Percentiles rank a stretch among this genome's conserved stretches.
Conservation (phyloP, 30 jellyfish, hydroid and myxozoan genomes). For the Turritopsis rubra region DNA sequence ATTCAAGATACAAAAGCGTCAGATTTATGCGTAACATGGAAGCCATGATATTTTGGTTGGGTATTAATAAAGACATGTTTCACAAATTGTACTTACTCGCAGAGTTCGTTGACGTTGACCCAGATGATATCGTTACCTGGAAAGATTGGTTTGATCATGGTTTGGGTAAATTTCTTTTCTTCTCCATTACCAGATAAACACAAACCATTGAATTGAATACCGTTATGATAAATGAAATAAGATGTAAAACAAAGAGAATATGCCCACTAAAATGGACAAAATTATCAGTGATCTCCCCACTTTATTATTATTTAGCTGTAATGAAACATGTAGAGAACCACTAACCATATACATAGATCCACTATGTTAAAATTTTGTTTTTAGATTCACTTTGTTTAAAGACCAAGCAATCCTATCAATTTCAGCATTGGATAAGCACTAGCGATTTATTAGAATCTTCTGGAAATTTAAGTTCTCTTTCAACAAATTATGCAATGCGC, state of each 20-base stretch:
- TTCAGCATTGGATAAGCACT: background rate
- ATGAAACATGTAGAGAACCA: too few relatives aligned
- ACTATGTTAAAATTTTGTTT: too few relatives aligned
- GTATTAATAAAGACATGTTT: slow-evolving; percentile 56
- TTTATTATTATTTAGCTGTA: too few relatives aligned
- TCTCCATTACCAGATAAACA: too few relatives aligned
- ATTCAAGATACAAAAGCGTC: slow-evolving; percentile 38
- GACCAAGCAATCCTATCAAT: slow-evolving; percentile 44
- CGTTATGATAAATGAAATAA: too few relatives aligned
- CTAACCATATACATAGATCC: too few relatives aligned
- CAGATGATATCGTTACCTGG: slow-evolving; percentile 49
- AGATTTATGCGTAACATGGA: slow-evolving; percentile 50
- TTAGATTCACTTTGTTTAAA: slow-evolving; percentile 69
- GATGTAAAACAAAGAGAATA: too few relatives aligned
- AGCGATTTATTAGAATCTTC: slow-evolving; percentile 13
- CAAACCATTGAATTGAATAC: too few relatives aligned
- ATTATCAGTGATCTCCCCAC: too few relatives aligned
- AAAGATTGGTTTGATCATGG: slow-evolving; percentile 84
- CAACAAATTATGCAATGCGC: slow-evolving; percentile 9
- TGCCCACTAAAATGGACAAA: too few relatives aligned
- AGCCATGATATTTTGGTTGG: slow-evolving; percentile 64
- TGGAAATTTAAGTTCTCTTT: slow-evolving; percentile 4
- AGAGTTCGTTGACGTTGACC: slow-evolving; percentile 47
- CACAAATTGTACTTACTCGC: slow-evolving; percentile 70
- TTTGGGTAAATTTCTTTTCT: slow-evolving; percentile 32